Conservation (phyloP, 1,140 invertebrate genomes). For the Sogatella furcifera region DNA sequence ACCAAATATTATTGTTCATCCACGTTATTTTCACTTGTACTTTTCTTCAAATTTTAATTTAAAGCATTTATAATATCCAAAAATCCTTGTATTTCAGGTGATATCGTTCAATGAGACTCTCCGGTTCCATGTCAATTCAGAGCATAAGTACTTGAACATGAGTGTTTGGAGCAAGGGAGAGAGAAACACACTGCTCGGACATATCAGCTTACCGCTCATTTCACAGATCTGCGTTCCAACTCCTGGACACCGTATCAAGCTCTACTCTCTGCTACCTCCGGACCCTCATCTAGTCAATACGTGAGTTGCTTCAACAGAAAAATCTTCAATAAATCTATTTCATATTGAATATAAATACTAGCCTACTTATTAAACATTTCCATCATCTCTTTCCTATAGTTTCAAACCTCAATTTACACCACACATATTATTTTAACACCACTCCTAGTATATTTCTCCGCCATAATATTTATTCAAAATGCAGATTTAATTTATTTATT, state of each 20-base stretch:
- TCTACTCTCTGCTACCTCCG: conserved; percentile 59
- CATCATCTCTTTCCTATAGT: too few species aligned
- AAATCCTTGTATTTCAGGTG: conserved; percentile 36
- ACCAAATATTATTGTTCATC: too few species aligned
- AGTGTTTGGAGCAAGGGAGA: conserved; percentile 61
- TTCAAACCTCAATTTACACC: too few species aligned
- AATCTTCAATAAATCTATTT: too few species aligned
- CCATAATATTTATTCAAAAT: too few species aligned
- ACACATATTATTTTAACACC: too few species aligned
- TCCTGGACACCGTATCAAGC: conserved; percentile 59
- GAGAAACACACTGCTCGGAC: conserved; percentile 56
- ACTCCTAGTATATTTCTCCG: too few species aligned
- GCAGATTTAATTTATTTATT: too few species aligned
- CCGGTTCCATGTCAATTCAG: conserved; percentile 53
- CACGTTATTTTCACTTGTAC: too few species aligned
- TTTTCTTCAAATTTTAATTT: too few species aligned
- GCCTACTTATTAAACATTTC: too few species aligned
- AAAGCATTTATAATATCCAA: not conserved
- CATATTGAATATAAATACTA: too few species aligned
- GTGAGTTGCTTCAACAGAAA: conserved; percentile 33
- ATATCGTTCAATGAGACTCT: conserved; percentile 66
- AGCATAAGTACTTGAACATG: conserved; percentile 68
- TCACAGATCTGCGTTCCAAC: conserved; percentile 69
- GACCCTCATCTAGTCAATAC: conserved; percentile 42
- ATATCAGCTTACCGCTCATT: conserved; percentile 68